Evolutionary conservation across 2,888 invertebrate genomes (phyloP).

Genomic region (Germaria angustata): DNA sequence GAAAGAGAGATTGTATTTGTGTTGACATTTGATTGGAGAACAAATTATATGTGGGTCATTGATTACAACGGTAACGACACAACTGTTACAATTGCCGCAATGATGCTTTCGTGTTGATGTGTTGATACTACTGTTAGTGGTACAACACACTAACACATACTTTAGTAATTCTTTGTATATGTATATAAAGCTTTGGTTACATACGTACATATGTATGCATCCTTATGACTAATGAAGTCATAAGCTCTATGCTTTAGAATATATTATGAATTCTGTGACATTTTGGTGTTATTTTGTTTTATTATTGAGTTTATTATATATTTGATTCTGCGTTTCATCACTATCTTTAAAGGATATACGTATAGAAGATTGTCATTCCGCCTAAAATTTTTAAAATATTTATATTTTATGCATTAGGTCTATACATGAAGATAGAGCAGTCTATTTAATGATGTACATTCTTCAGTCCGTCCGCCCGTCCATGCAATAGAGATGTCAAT

Average conservation of each 20-base stretch:
- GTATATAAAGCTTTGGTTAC: not conserved
- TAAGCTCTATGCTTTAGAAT: slow-evolving; percentile 17
- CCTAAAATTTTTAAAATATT: no score
- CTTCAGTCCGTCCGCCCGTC: no score
- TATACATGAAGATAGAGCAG: no score
- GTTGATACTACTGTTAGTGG: not conserved
- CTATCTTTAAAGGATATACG: no score
- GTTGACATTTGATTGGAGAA: slow-evolving; percentile 63
- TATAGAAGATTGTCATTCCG: no score
- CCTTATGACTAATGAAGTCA: no score
- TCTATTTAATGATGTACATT: no score
- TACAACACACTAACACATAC: not conserved
- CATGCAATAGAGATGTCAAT: no score
- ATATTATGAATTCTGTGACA: not conserved
- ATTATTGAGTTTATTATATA: not conserved
- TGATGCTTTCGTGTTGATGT: slow-evolving; percentile 29
- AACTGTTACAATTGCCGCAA: slow-evolving; percentile 12
- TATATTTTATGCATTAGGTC: no score
- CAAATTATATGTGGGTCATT: slow-evolving; percentile 63
- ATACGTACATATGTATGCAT: no score
- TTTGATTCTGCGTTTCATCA: no score
- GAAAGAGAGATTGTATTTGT: slow-evolving; percentile 26
- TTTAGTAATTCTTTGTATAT: not conserved
- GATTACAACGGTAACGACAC: slow-evolving; percentile 59
- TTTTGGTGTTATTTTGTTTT: slow-evolving; percentile 30